Evolutionary conservation across 1,140 invertebrate species (phyloP), one percentile per base, ranked within the genome.

Genomic region (Halictus rubicundus): DNA sequence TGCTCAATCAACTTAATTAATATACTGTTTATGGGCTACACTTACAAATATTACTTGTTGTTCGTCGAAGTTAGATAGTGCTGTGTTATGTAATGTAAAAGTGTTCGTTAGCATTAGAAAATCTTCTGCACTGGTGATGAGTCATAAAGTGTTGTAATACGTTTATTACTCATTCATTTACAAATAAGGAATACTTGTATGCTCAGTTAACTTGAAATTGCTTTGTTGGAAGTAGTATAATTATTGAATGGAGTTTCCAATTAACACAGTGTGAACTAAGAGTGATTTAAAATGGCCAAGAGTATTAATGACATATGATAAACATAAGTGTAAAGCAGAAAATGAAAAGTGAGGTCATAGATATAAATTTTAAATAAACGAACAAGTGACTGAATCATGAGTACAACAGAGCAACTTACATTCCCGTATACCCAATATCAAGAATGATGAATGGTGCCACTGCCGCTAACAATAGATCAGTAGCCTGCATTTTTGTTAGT

Each of bases 371-470:
- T 60, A 23, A 61, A 68, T 46, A 64, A 74, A 23, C n/a, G 23
- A 75, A 64, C 19, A 77, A 73, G 42, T 73, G 14, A 85, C 63
- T 86, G 23, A 64, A 78, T 32, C 60, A 71, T 32, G 23, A 80
- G 79, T 73, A 72, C 42, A 39, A 65, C 27, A 79, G 79, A 78
- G 80, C n/a, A 84, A 93, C 92, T 93, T 93, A 93, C 92, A 88
- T 85, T 92, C 89, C 89, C 63, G 82, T 89, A 87, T 90, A 91
- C 91, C 91, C 92, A 80, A 91, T 89, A 90, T 92, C 90, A 90
- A 91, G 83, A 80, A 88, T 71, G 87, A 82, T 60, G 88, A 91
- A 82, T 80, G 89, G 88, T 77, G 90, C 68, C 86, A 91, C 69
- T 82, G 87, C 87, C 83, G 86, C 86, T 90, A 91, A 88, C 72